Evolutionary conservation across 2,113 vertebrate species (phyloP).

Genomic region (Struthidea cinerea): DNA sequence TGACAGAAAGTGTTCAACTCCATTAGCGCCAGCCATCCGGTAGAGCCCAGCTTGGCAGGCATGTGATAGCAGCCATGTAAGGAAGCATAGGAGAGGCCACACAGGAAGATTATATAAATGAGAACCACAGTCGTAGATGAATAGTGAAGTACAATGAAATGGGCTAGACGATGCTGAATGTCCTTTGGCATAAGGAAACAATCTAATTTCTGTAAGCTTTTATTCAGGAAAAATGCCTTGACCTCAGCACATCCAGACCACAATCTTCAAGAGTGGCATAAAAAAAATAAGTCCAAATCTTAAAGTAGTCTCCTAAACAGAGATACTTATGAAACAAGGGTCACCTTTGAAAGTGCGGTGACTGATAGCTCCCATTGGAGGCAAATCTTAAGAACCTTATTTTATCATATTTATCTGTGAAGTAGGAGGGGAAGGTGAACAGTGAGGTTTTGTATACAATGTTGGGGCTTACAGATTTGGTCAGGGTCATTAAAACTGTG

Average conservation of each 20-base stretch:
- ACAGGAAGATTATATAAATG: conserved; percentile 30
- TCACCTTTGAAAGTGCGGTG: not conserved
- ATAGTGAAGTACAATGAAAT: conserved; percentile 22
- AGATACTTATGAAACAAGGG: not conserved
- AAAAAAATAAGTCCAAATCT: not conserved
- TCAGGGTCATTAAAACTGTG: not conserved
- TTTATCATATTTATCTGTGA: not conserved
- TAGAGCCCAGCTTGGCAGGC: not conserved
- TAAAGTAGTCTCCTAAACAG: not conserved
- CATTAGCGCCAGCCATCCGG: not conserved
- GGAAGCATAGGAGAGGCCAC: conserved; percentile 28
- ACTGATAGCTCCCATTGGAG: not conserved
- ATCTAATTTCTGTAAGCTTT: conserved; percentile 30
- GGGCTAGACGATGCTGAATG: not conserved
- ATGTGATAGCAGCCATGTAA: conserved; percentile 3
- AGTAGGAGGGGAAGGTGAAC: not conserved
- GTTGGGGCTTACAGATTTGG: not conserved
- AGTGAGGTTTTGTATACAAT: not conserved
- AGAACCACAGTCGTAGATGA: conserved; percentile 4
- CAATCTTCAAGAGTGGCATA: not conserved
- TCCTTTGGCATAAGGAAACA: conserved; percentile 37
- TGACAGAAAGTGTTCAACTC: not conserved
- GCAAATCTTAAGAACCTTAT: not conserved
- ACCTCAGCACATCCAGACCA: not conserved
- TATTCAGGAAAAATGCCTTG: conserved; percentile 12